A percentile compares a stretch with the other conserved stretches of the same genome.
phyloP scores from a whole-genome alignment of 1,140 invertebrate genomes.

The Pollicipes pollicipes region DNA sequence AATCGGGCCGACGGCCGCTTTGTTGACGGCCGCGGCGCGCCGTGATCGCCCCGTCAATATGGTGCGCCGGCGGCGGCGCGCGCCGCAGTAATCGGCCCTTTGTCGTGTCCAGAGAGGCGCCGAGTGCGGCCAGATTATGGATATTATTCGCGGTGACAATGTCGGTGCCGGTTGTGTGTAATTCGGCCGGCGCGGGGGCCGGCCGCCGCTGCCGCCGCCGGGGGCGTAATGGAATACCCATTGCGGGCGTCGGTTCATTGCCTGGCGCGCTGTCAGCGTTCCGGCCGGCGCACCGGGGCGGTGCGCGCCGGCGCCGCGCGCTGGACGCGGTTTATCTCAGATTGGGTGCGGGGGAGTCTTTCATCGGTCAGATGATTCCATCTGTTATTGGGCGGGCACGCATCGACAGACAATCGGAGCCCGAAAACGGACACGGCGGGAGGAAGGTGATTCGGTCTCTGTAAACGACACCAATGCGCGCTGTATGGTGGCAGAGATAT shows the following conservation, averaged over 20 bases:
- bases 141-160: constrained; percentile 2
- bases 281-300: too few species aligned
- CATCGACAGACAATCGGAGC: not conserved
- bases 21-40: not conserved
- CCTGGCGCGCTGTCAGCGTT: not conserved
- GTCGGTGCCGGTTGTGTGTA: not conserved
- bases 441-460: too few species aligned
- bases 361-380: not conserved
- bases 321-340: constrained; percentile 1
- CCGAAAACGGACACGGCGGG: not conserved
- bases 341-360: not conserved
- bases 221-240: not conserved
- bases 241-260: not conserved
- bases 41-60: not conserved
- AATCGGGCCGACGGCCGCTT: not conserved
- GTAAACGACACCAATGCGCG: too few species aligned
- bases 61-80: too few species aligned
- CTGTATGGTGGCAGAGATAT: too few species aligned
- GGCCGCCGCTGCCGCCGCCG: too few species aligned
- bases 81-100: not conserved
- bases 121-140: not conserved
- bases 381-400: not conserved
- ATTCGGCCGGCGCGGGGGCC: not conserved
- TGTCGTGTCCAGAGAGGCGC: not conserved
- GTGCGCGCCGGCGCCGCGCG: too few species aligned